phyloP scores from a whole-genome alignment of 2,113 vertebrate species.

The Atlantisia rogersi region DNA sequence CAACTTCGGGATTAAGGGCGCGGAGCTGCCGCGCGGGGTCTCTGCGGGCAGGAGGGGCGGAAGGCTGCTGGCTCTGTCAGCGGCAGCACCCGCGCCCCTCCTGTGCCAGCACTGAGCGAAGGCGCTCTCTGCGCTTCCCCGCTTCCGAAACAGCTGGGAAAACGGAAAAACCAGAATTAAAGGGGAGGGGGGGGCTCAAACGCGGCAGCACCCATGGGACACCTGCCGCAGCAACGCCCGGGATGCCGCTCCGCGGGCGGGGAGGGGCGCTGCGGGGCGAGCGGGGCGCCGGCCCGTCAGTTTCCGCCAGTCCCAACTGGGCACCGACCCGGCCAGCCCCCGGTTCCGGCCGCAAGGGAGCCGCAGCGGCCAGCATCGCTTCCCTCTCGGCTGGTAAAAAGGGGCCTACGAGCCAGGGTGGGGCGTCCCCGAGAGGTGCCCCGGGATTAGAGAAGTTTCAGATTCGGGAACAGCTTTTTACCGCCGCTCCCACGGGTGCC shows the following conservation, averaged over 20 bases:
- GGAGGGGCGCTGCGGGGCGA: too few relatives aligned
- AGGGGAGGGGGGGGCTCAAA: too few relatives aligned
- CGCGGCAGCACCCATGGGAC: accelerated
- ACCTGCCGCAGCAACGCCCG: not conserved
- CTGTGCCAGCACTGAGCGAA: not conserved
- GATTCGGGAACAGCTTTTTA: not conserved
- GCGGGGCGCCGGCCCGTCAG: too few relatives aligned
- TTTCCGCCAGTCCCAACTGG: accelerated
- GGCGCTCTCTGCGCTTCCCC: not conserved
- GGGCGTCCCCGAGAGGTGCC: accelerated
- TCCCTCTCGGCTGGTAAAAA: not conserved
- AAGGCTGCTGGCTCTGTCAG: not conserved
- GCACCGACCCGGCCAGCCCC: too few relatives aligned
- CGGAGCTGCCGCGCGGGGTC: accelerated
- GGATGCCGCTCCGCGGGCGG: too few relatives aligned
- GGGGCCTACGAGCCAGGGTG: accelerated
- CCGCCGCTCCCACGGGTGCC: not conserved
- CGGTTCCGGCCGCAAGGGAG: too few relatives aligned
- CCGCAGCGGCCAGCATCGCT: accelerated
- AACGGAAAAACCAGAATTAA: too few relatives aligned
- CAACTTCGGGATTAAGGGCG: not conserved
- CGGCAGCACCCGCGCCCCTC: not conserved
- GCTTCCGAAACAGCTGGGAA: not conserved
- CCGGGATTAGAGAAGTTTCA: accelerated
- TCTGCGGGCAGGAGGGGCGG: not conserved